Evolutionary conservation across 2,113 vertebrate genomes (phyloP).

Genomic region (Callopanchax toddi): DNA sequence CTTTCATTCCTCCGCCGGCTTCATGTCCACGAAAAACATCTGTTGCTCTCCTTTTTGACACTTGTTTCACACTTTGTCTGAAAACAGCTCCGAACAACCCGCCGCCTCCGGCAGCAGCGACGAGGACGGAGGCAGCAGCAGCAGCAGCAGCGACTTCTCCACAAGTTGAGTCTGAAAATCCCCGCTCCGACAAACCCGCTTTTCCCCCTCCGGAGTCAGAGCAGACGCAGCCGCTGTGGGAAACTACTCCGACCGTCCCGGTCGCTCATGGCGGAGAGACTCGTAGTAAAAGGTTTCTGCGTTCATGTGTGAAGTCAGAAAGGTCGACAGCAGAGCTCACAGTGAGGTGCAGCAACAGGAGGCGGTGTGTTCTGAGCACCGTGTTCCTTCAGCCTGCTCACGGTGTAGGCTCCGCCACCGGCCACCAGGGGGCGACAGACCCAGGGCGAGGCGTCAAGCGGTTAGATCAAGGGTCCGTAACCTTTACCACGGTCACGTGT

Average conservation of each 20-base stretch:
- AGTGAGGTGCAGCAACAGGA: slow-evolving; percentile 66
- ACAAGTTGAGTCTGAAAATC: slow-evolving; percentile 55
- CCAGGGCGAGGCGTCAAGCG: not conserved
- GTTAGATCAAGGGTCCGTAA: no score
- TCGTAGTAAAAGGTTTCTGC: slow-evolving; percentile 16
- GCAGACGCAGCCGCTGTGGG: slow-evolving; percentile 15
- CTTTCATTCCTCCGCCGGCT: slow-evolving; percentile 75
- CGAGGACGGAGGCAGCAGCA: not conserved
- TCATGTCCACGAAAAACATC: slow-evolving; percentile 66
- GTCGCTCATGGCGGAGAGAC: slow-evolving; percentile 27
- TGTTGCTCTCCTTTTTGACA: slow-evolving; percentile 59
- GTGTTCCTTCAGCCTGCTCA: slow-evolving; percentile 26
- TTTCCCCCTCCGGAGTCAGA: slow-evolving; percentile 22
- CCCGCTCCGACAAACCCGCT: slow-evolving; percentile 14
- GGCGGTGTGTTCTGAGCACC: slow-evolving; percentile 56
- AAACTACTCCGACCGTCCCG: slow-evolving; percentile 22
- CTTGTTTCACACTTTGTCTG: slow-evolving; percentile 60
- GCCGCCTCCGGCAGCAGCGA: not conserved
- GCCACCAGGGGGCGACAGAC: slow-evolving; percentile 69
- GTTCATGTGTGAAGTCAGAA: slow-evolving; percentile 51
- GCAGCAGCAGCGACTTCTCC: slow-evolving; percentile 39
- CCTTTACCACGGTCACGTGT: no score
- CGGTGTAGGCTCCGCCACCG: not conserved
- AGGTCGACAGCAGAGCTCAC: slow-evolving; percentile 67
- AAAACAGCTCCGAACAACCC: slow-evolving; percentile 15